Evolutionary conservation across 2,113 vertebrate genomes (phyloP), one percentile per base, ranked within the genome.

Genomic region (Silurus meridionalis): DNA sequence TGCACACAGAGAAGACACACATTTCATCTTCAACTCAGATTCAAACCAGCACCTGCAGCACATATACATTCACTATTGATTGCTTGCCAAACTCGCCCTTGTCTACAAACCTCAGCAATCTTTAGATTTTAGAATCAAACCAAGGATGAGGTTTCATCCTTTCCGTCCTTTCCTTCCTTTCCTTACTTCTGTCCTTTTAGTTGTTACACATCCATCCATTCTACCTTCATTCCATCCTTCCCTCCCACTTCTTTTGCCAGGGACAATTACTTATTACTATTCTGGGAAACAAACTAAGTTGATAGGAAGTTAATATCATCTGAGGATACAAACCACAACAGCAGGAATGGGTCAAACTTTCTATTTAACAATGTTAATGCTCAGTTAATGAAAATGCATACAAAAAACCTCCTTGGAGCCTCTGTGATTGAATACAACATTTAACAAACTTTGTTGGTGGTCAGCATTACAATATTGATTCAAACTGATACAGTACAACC

Each of bases 21-120:
- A n/a, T 82, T 85, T 83, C 85, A 86, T 82, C 8, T 52, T 78
- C 64, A n/a, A 58, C 81, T 78, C 81, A 57, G 55, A 53, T 50
- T 25, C 17, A 71, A 50, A 58, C 21, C 46, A 14, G 37, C 28
- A 82, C 80, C 80, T 66, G 46, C 80, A 82, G 48, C 61, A 66
- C 52, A 66, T 85, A 53, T 53, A 80, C 63, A 57, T 85, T 69
- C 28, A 46, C 61, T 14, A 48, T 53, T 53, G 46, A 66, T 17
- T 52, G 78, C 23, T 25, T 37, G 19, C 15, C 58, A 80, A 21
- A 37, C 17, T 46, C 58, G 11, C 28, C 2, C 4, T 48, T 71
- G 55, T 58, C 46, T 23, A 23, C 80, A 7, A 82, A 15, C 80
- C 80, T 15, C 60, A 64, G 11, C 37, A 63, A 63, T 46, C 37